A percentile compares a stretch with the other conserved stretches of the same genome.
Conservation (phyloP, 1,140 invertebrate genomes). For the Caenorhabditis elegans region DNA sequence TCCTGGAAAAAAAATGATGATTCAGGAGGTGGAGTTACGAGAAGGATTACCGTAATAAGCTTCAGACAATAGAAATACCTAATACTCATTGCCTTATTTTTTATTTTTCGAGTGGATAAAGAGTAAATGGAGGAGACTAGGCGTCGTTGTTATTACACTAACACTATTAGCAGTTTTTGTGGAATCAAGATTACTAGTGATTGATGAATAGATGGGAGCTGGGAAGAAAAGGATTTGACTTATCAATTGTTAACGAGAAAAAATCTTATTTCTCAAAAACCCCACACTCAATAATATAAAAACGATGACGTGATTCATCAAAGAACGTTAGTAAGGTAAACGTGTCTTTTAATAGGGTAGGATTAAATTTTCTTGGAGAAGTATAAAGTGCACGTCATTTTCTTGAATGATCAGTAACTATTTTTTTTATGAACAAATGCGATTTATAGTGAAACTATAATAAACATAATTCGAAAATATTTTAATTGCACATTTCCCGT, state of each 20-base stretch:
- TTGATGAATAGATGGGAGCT: slow-evolving; percentile 3
- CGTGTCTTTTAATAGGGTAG: not conserved
- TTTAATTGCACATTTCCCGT: too few relatives aligned
- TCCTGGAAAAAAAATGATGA: not conserved
- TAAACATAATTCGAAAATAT: too few relatives aligned
- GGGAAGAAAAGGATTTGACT: not conserved
- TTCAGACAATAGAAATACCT: not conserved
- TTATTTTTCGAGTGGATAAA: not conserved
- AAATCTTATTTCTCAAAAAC: not conserved
- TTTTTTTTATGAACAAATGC: too few relatives aligned
- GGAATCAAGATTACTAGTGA: slow-evolving; percentile 11
- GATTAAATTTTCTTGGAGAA: not conserved
- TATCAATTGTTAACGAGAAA: not conserved
- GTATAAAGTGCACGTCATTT: too few relatives aligned
- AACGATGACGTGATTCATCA: slow-evolving; percentile 12
- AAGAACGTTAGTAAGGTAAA: not conserved
- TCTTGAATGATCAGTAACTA: too few relatives aligned
- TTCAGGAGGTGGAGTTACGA: not conserved
- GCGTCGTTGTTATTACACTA: not conserved
- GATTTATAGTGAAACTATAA: too few relatives aligned
- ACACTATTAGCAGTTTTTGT: slow-evolving; percentile 16
- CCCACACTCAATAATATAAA: not conserved
- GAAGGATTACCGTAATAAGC: slow-evolving; percentile 9
- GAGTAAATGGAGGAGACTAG: not conserved
- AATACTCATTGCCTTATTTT: not conserved